Conservation (phyloP, 2,888 invertebrate genomes). For the Marronus borbonicus region DNA sequence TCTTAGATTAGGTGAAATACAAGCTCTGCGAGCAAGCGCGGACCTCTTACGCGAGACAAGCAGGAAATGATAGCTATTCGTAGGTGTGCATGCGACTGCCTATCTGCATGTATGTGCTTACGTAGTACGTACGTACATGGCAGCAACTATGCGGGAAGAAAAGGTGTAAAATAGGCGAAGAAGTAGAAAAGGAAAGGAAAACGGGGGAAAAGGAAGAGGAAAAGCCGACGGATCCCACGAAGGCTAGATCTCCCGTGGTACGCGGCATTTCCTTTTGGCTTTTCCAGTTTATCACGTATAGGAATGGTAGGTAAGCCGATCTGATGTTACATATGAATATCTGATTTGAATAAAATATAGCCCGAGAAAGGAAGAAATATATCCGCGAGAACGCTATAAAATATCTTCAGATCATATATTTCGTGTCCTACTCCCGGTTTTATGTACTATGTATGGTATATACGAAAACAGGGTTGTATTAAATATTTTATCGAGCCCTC, state of each 20-base stretch:
- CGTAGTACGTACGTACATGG: no score
- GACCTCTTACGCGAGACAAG: no score
- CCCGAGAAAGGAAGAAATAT: constrained; percentile 52
- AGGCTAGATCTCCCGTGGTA: constrained; percentile 29
- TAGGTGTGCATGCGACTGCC: not conserved
- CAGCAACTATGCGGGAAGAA: not conserved
- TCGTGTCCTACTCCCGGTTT: constrained; percentile 37
- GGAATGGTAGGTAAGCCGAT: constrained; percentile 56
- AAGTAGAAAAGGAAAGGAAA: not conserved
- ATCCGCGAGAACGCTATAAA: constrained; percentile 43
- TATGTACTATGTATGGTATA: constrained; percentile 26
- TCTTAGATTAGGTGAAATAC: constrained; percentile 17
- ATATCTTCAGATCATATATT: constrained; percentile 47
- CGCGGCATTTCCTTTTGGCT: constrained; percentile 51
- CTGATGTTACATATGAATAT: constrained; percentile 59
- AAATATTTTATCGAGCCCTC: constrained; percentile 1
- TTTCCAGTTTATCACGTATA: constrained; percentile 56
- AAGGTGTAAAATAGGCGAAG: constrained; percentile 13
- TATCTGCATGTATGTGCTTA: not conserved
- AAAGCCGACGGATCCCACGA: constrained; percentile 3
- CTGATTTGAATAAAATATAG: constrained; percentile 61
- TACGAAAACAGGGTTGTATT: constrained; percentile 5
- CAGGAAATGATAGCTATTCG: not conserved
- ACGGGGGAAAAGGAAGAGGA: constrained; percentile 8
- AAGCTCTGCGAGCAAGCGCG: not conserved